These are phyloP conservation scores for Dolichotis patagonum DNA, from an alignment of 2,113 vertebrate genomes.

Conservation along the genomic window DNA sequence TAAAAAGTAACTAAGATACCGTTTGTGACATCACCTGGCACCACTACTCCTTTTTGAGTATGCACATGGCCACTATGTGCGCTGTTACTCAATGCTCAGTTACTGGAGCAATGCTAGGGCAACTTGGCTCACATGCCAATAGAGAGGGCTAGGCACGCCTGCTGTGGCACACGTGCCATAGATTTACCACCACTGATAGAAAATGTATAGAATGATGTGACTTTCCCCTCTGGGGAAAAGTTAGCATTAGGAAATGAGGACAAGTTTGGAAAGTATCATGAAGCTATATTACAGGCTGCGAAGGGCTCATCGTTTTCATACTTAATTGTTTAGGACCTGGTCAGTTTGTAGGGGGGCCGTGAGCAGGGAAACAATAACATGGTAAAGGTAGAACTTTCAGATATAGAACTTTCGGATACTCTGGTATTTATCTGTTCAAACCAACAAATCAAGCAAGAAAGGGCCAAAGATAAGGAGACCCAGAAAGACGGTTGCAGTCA, in stretches of 20 bases:
- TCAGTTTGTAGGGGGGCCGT: not conserved
- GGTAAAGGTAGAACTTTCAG: not conserved
- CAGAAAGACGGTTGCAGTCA: not conserved
- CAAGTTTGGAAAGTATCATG: not conserved
- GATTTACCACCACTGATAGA: not conserved
- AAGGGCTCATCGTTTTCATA: not conserved
- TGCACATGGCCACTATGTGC: no score
- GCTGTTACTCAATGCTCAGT: not conserved
- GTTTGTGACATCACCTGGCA: no score
- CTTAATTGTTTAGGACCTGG: not conserved
- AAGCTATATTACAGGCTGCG: not conserved
- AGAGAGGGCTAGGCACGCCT: not conserved
- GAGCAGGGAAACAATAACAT: not conserved
- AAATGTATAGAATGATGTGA: not conserved
- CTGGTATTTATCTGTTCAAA: not conserved
- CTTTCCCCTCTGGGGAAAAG: not conserved
- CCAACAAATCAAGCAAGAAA: not conserved
- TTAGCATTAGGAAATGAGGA: not conserved
- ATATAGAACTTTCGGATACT: not conserved
- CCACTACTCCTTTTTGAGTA: no score
- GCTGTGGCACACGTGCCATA: not conserved
- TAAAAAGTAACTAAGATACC: no score
- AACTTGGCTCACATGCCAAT: not conserved
- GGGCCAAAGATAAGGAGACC: not conserved
- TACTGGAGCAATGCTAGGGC: not conserved